Evolutionary conservation across 1,140 invertebrate species (phyloP), one percentile per base, ranked within the genome.

Genomic region (Adoxophyes honmai): DNA sequence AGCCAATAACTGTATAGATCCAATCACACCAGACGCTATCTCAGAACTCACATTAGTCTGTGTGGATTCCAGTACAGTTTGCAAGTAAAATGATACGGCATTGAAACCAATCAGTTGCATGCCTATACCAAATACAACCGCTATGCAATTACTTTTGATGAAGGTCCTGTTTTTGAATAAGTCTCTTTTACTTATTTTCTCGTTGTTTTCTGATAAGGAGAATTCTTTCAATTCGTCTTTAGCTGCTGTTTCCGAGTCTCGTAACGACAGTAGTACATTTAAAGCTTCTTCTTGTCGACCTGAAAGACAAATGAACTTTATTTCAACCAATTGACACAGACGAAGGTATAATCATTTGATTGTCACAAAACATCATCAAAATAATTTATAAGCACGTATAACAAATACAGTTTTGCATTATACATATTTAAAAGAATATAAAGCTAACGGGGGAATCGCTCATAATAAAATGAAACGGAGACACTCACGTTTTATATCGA

Each of bases 101-200:
- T 94, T 94, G 53, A 93, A 93, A 0, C 94, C 94, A 28, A 90
- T 91, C 15, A 93, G 72, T 67, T 95, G 94, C 57, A 92, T 91
- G 57, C 93, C 91, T 62, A 90, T 79, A 77, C 92, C 91, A 0
- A 94, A 70, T 0, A 79, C 81, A 18, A 86, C 68, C 34, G 81
- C 89, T 9, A 89, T 88, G 0, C 86, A 33, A 0, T 92, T 65
- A 0, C 91, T 90, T 66, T 90, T 92, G 10, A 88, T 58, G 2
- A 90, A 89, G 2, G 81, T 80, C 60, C 68, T 78, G 10, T 89
- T 55, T 5, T 39, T 67, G 5, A 82, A 56, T n/a, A 77, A 35
- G 2, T 68, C 66, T 8, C 36, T 53, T 37, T 63, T 73, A 9
- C 44, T 65, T 1, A 71, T 51, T 57, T 70, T 38, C 28, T 55